Evolutionary conservation across 2,113 vertebrate species (phyloP).

Genomic region (Pyxicephalus adspersus): DNA sequence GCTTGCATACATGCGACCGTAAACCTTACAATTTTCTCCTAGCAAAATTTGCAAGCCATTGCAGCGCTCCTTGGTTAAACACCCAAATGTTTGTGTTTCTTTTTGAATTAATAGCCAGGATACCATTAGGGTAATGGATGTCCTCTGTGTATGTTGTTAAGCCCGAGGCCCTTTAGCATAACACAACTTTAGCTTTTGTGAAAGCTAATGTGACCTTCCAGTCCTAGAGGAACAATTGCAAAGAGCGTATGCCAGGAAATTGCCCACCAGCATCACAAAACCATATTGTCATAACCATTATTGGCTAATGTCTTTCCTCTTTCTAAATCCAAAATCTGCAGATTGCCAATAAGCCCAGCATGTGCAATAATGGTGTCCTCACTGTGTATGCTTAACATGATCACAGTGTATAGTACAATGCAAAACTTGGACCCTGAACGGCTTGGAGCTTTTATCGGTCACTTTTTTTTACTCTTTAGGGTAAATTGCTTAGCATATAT

Average conservation of each 20-base stretch:
- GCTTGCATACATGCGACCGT: too few species aligned
- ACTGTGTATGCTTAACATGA: background rate
- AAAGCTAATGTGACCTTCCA: conserved; percentile 6
- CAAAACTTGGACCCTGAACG: too few species aligned
- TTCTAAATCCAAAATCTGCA: background rate
- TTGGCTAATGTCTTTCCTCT: conserved; percentile 31
- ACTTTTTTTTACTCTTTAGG: too few species aligned
- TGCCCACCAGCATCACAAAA: conserved; percentile 24
- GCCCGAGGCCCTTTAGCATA: conserved; percentile 1
- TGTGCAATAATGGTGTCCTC: background rate
- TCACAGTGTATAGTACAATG: background rate
- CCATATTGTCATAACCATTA: conserved; percentile 7
- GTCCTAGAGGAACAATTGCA: background rate
- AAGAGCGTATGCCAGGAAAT: conserved; percentile 4
- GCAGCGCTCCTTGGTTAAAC: background rate
- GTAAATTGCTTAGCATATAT: too few species aligned
- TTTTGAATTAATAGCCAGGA: background rate
- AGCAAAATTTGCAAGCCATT: background rate
- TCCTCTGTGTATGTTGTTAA: conserved; percentile 6
- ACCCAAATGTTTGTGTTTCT: background rate
- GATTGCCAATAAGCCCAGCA: background rate
- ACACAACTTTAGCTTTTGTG: conserved; percentile 17
- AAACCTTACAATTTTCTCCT: too few species aligned
- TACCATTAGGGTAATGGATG: conserved; percentile 21
- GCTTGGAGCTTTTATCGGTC: too few species aligned